Conservation (phyloP, 2,113 vertebrate species). For the Ploceus nigricollis region DNA sequence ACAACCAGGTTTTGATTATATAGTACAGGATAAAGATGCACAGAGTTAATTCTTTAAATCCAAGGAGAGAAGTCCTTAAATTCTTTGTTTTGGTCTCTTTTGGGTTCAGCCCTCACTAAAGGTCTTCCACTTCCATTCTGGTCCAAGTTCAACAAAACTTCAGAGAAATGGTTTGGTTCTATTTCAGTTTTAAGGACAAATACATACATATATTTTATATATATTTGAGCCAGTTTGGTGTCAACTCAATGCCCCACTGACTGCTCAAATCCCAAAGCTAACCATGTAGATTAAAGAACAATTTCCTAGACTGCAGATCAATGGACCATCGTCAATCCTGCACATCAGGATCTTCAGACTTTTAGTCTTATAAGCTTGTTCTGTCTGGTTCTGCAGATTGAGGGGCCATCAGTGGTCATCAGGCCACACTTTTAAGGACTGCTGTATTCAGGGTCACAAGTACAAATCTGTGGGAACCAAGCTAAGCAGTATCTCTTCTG, state of each 20-base stretch:
- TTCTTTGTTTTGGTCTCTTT: background rate
- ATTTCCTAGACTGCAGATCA: background rate
- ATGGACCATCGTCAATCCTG: accelerated
- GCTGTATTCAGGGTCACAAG: background rate
- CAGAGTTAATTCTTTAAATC: background rate
- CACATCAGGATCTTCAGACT: background rate
- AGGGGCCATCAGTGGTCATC: accelerated
- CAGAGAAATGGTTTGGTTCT: background rate
- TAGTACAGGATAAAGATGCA: background rate
- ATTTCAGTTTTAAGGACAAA: background rate
- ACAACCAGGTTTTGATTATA: background rate
- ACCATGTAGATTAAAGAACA: background rate
- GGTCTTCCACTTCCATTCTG: background rate
- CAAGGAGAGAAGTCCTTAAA: background rate
- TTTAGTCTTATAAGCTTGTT: background rate
- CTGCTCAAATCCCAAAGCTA: background rate
- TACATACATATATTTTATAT: background rate
- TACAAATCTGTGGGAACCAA: background rate
- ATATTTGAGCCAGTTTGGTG: background rate
- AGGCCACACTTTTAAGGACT: background rate
- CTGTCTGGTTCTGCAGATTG: background rate
- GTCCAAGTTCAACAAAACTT: background rate
- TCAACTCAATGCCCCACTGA: background rate
- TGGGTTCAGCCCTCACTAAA: background rate
- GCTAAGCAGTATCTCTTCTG: background rate